Evolutionary conservation across 2,888 invertebrate species (phyloP).

Genomic region (Campoplex capitator): DNA sequence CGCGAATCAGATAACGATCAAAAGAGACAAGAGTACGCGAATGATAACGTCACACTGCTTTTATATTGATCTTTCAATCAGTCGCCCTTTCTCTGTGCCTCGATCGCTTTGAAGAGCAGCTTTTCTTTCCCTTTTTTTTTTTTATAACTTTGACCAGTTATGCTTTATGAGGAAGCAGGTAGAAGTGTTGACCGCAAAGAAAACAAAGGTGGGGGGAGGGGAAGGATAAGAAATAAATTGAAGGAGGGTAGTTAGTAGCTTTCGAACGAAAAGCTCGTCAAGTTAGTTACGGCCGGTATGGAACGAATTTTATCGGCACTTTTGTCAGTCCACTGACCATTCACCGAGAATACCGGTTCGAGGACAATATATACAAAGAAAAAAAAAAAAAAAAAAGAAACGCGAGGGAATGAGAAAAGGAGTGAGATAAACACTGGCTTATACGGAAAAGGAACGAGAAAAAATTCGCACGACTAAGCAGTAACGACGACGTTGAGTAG

Average conservation of each 20-base stretch:
- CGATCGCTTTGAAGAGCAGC: neutral
- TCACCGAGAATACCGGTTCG: constrained; percentile 40
- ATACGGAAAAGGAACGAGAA: constrained; percentile 33
- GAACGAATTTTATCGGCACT: constrained; percentile 74
- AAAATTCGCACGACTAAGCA: constrained; percentile 56
- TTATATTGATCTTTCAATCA: constrained; percentile 48
- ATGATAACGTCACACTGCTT: constrained; percentile 55
- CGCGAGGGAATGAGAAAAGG: constrained; percentile 16
- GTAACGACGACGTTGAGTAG: constrained; percentile 64
- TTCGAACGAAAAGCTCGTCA: constrained; percentile 69
- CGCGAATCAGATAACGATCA: constrained; percentile 53
- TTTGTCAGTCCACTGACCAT: constrained; percentile 71
- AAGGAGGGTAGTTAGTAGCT: constrained; percentile 56
- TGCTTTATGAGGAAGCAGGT: constrained; percentile 19
- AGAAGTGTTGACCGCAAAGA: constrained; percentile 41
- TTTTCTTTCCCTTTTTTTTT: neutral
- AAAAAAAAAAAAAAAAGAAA: constrained; percentile 5
- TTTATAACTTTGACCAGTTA: neutral
- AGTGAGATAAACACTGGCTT: constrained; percentile 6
- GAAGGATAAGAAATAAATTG: constrained; percentile 60
- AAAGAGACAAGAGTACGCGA: constrained; percentile 44
- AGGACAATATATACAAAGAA: neutral
- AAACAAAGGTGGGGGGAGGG: constrained; percentile 26
- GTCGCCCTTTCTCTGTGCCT: constrained; percentile 23
- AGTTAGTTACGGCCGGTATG: constrained; percentile 74